Evolutionary conservation across 2,113 vertebrate species (phyloP).

Genomic region (Edolisoma coerulescens): DNA sequence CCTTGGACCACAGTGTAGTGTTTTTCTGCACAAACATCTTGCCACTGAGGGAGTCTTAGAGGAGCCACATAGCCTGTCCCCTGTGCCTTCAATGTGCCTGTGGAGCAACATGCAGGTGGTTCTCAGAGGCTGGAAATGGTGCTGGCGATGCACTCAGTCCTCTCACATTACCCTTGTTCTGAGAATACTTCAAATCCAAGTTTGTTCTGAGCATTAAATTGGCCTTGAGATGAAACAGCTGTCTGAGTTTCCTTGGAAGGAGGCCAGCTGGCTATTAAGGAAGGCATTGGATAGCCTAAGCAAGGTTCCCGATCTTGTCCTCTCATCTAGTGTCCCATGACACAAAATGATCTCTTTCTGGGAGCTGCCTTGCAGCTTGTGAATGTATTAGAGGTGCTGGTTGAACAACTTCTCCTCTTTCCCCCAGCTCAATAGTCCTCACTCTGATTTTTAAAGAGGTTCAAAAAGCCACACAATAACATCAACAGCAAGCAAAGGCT

Average conservation of each 20-base stretch:
- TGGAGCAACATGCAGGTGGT: not conserved
- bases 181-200: not conserved
- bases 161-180: not conserved
- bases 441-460: not conserved
- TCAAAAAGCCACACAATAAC: not conserved
- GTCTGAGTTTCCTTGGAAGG: constrained; percentile 20
- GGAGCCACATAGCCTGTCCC: not conserved
- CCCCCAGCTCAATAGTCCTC: not conserved
- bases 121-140: not conserved
- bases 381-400: not conserved
- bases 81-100: accelerated
- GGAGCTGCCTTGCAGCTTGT: not conserved
- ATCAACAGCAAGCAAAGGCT: not conserved
- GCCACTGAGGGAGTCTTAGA: not conserved
- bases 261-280: not conserved
- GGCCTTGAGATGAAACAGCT: constrained; percentile 36
- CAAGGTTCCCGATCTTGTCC: not conserved
- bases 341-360: not conserved
- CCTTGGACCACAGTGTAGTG: accelerated
- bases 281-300: not conserved
- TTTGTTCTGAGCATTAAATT: constrained; percentile 10
- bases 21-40: not conserved
- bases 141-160: not conserved
- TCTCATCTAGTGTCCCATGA: not conserved
- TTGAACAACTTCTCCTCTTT: not conserved